Percentiles rank a stretch among this genome's conserved stretches.
These are phyloP conservation scores for Cyprinodon variegatus DNA, from an alignment of 2,113 vertebrate genomes.

Conservation along the genomic window DNA sequence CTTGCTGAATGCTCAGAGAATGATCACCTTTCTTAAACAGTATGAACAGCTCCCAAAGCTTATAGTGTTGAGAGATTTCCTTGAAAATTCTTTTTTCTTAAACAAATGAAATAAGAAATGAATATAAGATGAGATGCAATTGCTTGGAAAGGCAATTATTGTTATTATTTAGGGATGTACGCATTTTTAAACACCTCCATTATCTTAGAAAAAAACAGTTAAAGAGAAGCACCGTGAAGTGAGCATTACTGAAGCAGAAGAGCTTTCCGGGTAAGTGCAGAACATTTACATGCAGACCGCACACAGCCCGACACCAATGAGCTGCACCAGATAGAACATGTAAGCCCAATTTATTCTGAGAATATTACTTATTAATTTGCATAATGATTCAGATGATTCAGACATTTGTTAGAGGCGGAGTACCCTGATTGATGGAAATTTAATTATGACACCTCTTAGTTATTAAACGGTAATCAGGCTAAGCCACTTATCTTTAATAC, in stretches of 20 bases:
- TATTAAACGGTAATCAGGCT: slow-evolving; percentile 81
- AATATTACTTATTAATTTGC: slow-evolving; percentile 84
- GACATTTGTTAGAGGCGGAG: slow-evolving; percentile 72
- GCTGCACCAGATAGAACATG: slow-evolving; percentile 54
- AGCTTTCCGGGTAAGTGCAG: not conserved
- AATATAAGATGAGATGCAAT: not conserved
- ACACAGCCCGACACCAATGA: slow-evolving; percentile 30
- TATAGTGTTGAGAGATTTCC: not conserved
- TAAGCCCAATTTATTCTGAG: slow-evolving; percentile 75
- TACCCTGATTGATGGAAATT: slow-evolving; percentile 79
- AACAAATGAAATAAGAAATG: not conserved
- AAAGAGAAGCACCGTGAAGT: not conserved
- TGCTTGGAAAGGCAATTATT: not conserved
- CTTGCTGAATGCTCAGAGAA: not conserved
- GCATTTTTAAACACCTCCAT: not conserved
- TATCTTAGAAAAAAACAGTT: not conserved
- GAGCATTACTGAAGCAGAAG: not conserved
- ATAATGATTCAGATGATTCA: slow-evolving; percentile 79
- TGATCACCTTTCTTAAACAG: not conserved
- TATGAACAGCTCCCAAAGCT: not conserved
- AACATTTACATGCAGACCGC: slow-evolving; percentile 15
- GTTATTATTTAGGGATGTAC: not conserved
- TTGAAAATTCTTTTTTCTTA: not conserved
- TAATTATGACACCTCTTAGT: slow-evolving; percentile 82
- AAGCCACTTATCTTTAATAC: slow-evolving; percentile 79